Base-by-base conservation (phyloP, 2,888 invertebrate species). In the Hyalella azteca region DNA sequence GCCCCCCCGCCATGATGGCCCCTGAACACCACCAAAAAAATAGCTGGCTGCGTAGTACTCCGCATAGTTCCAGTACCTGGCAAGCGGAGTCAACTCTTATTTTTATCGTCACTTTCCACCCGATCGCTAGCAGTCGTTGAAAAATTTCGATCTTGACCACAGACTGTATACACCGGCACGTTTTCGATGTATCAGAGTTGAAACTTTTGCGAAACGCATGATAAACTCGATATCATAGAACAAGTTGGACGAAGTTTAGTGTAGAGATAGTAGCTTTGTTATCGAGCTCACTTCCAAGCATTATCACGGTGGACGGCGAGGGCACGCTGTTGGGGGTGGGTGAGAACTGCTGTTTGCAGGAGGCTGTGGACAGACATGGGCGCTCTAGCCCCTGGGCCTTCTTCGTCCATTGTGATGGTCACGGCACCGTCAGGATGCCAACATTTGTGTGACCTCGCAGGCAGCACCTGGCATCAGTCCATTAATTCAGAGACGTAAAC, bases 301-400 rank as follows among this genome's bases (percentile, higher is more conserved):
- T 85, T 85, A 81, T 87, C 85, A 40, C 88, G 90, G 88, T 93
- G 93, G 79, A 91, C 90, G 9, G 91, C 91, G 78, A 95, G 86
- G 0, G 95, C 95, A 22, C 90, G 87, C 48, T 82, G 80, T 26
- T 77, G n/a, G 26, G 93, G 92, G 87, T 91, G 92, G 83, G 91
- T 90, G 73, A 91, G 90, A 0, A 91, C 92, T 0, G 90, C 90
- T 82, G 91, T 90, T 84, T 89, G 90, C 22, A 95, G 88, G 22
- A 94, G 87, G 41, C 93, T 92, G 19, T 95, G 94, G 41, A 95
- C 91, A 0, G 95, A 95, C 81, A 93, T 88, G 0, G 94, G 93
- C 36, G 75, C 40, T 5, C 59, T 79, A n/a, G 84, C 45, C 3
- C 60, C 77, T 3, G 79, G 48, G n/a, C 81, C 84, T 13, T 73